phyloP scores from a whole-genome alignment of 2,888 invertebrate species.

The Exocentrus adspersus region DNA sequence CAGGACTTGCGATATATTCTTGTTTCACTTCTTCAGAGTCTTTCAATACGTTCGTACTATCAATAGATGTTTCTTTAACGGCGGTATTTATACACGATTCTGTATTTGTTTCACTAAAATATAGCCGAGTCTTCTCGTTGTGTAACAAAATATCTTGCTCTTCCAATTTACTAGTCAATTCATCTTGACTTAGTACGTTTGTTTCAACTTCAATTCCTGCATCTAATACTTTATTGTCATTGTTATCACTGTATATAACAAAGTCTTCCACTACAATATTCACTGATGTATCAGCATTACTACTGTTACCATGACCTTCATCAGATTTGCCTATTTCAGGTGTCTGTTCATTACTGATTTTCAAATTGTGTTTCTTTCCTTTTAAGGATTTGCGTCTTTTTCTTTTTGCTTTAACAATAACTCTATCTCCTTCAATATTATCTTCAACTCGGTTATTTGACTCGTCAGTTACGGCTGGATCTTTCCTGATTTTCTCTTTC shows the following conservation, averaged over 20 bases:
- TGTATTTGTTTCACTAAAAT: no score
- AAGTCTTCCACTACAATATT: background rate
- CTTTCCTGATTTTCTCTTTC: conserved; percentile 33
- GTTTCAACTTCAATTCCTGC: no score
- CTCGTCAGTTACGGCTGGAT: no score
- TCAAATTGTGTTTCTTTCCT: background rate
- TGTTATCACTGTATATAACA: background rate
- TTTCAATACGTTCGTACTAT: no score
- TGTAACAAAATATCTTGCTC: no score
- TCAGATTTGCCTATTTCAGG: background rate
- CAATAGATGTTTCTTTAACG: no score
- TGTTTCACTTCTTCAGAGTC: background rate
- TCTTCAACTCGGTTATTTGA: background rate
- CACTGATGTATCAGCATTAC: conserved; percentile 3
- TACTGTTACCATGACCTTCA: conserved; percentile 1
- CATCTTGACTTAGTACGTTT: no score
- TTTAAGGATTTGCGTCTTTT: background rate
- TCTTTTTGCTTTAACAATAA: background rate
- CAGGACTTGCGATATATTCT: background rate
- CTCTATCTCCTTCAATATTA: background rate
- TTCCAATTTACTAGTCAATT: no score
- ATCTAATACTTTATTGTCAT: no score
- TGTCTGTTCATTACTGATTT: background rate
- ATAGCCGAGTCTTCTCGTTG: no score
- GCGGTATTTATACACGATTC: no score